Percentiles rank a stretch among this genome's conserved stretches.
Conservation (phyloP, 2,113 vertebrate species). For the Thunnus thynnus region DNA sequence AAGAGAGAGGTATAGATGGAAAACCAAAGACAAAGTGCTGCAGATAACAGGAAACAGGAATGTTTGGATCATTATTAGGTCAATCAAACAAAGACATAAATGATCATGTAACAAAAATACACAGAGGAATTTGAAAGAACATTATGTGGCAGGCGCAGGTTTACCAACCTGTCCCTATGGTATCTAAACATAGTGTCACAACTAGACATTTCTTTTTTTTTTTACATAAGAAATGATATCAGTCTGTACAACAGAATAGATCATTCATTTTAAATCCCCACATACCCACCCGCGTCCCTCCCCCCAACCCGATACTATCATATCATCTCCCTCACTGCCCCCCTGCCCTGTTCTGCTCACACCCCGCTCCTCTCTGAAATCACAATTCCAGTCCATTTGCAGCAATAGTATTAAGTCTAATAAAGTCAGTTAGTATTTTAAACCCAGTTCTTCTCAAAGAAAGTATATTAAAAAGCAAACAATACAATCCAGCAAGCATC, state of each 20-base stretch:
- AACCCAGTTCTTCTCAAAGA: constrained; percentile 77
- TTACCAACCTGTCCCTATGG: constrained; percentile 77
- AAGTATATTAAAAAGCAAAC: constrained; percentile 81
- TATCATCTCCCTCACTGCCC: constrained; percentile 13
- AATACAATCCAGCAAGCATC: constrained; percentile 80
- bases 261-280: constrained; percentile 84
- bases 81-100: constrained; percentile 70
- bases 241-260: constrained; percentile 87
- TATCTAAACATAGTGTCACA: constrained; percentile 85
- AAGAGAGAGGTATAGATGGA: constrained; percentile 73
- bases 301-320: constrained; percentile 45
- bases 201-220: constrained; percentile 81
- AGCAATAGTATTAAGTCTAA: constrained; percentile 79
- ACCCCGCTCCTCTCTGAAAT: constrained; percentile 68
- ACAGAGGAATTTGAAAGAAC: constrained; percentile 73
- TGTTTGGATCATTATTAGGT: constrained; percentile 62
- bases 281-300: constrained; percentile 47
- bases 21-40: constrained; percentile 71
- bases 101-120: constrained; percentile 79
- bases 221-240: constrained; percentile 85
- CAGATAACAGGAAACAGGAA: constrained; percentile 71
- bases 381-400: constrained; percentile 79
- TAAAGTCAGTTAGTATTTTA: constrained; percentile 70
- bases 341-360: constrained; percentile 19
- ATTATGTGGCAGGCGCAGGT: constrained; percentile 76